Evolutionary conservation across 2,888 invertebrate species (phyloP), one percentile per base, ranked within the genome.

Genomic region (Lasioglossum leucozonium): DNA sequence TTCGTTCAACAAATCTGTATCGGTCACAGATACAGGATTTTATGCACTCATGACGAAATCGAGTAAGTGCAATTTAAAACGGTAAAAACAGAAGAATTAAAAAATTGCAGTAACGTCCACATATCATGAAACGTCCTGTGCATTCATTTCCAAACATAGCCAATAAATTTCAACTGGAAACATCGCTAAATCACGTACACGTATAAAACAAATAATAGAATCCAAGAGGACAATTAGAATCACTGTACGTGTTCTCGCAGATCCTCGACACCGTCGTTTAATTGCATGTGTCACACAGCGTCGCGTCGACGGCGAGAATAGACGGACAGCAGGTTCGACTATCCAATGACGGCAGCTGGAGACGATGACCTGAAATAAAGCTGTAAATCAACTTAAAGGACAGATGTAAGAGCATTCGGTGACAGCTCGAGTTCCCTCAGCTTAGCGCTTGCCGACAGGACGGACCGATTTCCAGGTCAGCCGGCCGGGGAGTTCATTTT

Each of bases 401-500:
- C 62, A 62, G 62, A 62, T 62, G 74, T 78, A 51, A 37, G 26
- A 30, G 26, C 47, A 55, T 84, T 79, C 62, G 30, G 30, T 62
- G 62, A 30, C 62, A 74, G n/a, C 65, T 79, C 67, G 40, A 40
- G 37, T 69, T 69, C 69, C 69, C n/a, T 40, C n/a, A 40, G 62
- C 30, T 62, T 62, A 62, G 6, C 62, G n/a, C 30, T 18, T 6
- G 16, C 16, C 62, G 62, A 62, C 62, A 62, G 62, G 62, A 62
- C 30, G 62, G 40, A 2, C 40, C 5, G 69, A 22, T 84, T 85
- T 80, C 72, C 84, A 78, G 87, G 87, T 84, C 80, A 84, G 80
- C 72, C 71, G 65, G 73, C 62, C 65, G 76, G 47, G 74, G 77
- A 85, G 77, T 87, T 89, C 79, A 84, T 89, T 87, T 82, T 78